Evolutionary conservation across 2,797 vertebrate genomes (phyloP).

Genomic region (Acomys russatus): DNA sequence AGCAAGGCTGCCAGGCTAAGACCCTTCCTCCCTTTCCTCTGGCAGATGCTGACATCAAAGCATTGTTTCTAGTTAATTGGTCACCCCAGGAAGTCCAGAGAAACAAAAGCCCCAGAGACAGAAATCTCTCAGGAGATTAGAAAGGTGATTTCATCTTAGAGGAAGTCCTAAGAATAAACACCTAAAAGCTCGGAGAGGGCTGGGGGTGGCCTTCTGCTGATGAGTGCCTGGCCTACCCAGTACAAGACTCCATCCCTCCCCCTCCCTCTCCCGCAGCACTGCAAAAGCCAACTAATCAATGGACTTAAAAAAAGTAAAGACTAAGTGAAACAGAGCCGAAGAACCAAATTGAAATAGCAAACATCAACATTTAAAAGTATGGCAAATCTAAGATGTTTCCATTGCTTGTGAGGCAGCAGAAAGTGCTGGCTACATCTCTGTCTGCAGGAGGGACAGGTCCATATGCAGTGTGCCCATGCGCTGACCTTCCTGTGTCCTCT

Average conservation of each 20-base stretch:
- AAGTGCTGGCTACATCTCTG: background rate
- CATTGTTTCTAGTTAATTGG: slow-evolving; percentile 8
- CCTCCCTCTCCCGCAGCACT: background rate
- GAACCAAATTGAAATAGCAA: background rate
- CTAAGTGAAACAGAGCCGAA: background rate
- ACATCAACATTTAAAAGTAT: background rate
- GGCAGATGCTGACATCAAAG: background rate
- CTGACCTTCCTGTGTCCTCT: background rate
- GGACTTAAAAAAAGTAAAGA: background rate
- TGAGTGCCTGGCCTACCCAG: background rate
- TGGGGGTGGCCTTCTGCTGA: too few relatives aligned
- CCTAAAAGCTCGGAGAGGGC: background rate
- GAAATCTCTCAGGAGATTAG: background rate
- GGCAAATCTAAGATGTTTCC: background rate
- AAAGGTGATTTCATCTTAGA: background rate
- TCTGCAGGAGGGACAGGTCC: background rate
- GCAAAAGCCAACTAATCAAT: background rate
- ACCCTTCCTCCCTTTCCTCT: background rate
- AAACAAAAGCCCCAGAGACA: background rate
- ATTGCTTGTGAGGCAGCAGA: background rate
- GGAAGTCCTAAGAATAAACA: background rate
- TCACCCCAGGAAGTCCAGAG: background rate
- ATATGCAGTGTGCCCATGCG: background rate
- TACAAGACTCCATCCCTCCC: background rate
- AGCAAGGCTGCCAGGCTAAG: background rate